These are phyloP conservation scores for Kradibia gibbosae DNA, from an alignment of 1,140 invertebrate genomes.

Conservation along the genomic window DNA sequence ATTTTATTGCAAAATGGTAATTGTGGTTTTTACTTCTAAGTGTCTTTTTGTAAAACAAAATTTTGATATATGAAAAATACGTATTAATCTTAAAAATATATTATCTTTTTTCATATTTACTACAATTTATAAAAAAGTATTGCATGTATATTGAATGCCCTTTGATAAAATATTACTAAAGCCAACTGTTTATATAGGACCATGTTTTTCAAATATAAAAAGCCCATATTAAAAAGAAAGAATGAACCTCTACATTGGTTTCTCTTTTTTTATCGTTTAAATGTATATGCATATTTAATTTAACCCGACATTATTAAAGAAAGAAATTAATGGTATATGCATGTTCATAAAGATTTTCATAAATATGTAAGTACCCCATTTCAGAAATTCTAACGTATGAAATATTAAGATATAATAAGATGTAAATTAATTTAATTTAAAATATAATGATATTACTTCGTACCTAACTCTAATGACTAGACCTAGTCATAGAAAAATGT, in stretches of 20 bases:
- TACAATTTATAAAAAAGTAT: no score
- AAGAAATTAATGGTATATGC: not conserved
- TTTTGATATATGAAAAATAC: not conserved
- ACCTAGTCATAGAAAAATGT: not conserved
- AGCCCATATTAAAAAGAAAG: not conserved
- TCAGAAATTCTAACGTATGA: not conserved
- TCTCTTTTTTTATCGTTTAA: not conserved
- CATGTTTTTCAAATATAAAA: no score
- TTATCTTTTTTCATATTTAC: no score
- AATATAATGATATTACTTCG: not conserved
- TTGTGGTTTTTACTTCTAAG: not conserved
- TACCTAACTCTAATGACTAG: not conserved
- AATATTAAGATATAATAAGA: not conserved
- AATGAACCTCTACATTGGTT: not conserved
- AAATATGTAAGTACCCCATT: not conserved
- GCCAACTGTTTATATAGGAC: no score
- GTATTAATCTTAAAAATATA: not conserved
- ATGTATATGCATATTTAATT: conserved; percentile 3
- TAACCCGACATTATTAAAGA: not conserved
- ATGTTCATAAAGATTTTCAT: not conserved
- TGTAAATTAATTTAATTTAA: not conserved
- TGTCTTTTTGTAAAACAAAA: not conserved
- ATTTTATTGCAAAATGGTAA: not conserved
- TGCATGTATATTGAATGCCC: no score
- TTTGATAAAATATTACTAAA: no score